Conservation (phyloP, 1,140 invertebrate genomes). For the Aplysia californica region DNA sequence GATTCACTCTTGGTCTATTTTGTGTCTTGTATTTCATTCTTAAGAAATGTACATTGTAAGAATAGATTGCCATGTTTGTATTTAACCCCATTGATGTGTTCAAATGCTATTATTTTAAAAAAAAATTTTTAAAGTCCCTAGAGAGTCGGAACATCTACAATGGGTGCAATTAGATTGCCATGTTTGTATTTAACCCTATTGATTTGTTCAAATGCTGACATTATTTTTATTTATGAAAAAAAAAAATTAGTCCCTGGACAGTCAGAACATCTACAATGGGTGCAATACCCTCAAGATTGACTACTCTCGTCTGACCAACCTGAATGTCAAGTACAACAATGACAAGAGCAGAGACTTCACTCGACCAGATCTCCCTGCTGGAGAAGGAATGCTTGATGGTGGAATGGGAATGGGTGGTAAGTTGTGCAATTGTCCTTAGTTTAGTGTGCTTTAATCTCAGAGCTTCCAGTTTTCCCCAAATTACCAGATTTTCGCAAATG, state of each 20-base stretch:
- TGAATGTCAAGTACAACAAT: constrained; percentile 99
- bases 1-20: too few relatives aligned
- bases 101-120: too few relatives aligned
- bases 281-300: constrained; percentile 99
- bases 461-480: background rate
- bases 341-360: constrained; percentile 99
- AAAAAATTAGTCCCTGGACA: constrained; percentile 94
- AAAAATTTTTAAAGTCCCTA: background rate
- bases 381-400: constrained; percentile 74
- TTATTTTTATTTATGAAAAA: constrained; percentile 36
- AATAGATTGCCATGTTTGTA: background rate
- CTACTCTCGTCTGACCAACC: constrained; percentile 96
- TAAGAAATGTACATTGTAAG: background rate
- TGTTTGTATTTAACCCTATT: background rate
- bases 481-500: background rate
- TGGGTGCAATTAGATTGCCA: background rate
- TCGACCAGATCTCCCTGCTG: constrained; percentile 94
- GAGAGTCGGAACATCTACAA: background rate
- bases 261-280: constrained; percentile 99
- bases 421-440: background rate
- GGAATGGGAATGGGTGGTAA: constrained; percentile 42
- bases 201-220: background rate
- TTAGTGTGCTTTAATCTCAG: background rate
- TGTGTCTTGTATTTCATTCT: too few relatives aligned
- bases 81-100: too few relatives aligned